Evolutionary conservation across 2,888 invertebrate species (phyloP), one percentile per base, ranked within the genome.

Genomic region (Eupeodes luniger): DNA sequence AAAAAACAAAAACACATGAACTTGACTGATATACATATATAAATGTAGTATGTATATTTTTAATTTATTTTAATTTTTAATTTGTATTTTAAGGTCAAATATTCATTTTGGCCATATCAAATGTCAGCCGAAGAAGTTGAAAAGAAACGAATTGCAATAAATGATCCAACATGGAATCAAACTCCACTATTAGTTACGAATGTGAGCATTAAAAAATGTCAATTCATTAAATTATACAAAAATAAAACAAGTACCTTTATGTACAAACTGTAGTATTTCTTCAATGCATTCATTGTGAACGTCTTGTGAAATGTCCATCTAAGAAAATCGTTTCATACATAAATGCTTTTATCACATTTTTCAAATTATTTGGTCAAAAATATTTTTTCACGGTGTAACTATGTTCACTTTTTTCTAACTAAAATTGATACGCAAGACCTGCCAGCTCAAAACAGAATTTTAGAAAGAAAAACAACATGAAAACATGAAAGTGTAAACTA

Each of bases 31-130:
- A 6, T 19, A 11, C 40, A 12, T 19, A 7, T 47, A n/a, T 47
- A n/a, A n/a, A n/a, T n/a, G n/a, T n/a, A n/a, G n/a, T 47, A 19
- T 19, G 19, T 19, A 19, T 19, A 19, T 59, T 59, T 59, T 79
- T 66, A 7, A 27, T 14, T 19, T 49, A 12, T n/a, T 57, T 72
- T 85, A 64, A 87, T 90, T 55, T 89, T 55, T 89, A 89, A 80
- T 86, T 82, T 92, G 57, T 89, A 47, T 74, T 90, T 94, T 90
- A 95, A 96, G 96, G 95, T 96, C 92, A 96, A 95, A 93, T 96
- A 96, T 94, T 95, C 94, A 92, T 96, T 96, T 94, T 94, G 94
- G 93, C 94, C 94, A 93, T 95, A 95, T 93, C 95, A 96, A 94
- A 94, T 94, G 90, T 94, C 95, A 90, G 94, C 94, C 92, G 94